Evolutionary conservation across 2,113 vertebrate species (phyloP), one percentile per base, ranked within the genome.

Genomic region (Microcebus lehilahytsara): DNA sequence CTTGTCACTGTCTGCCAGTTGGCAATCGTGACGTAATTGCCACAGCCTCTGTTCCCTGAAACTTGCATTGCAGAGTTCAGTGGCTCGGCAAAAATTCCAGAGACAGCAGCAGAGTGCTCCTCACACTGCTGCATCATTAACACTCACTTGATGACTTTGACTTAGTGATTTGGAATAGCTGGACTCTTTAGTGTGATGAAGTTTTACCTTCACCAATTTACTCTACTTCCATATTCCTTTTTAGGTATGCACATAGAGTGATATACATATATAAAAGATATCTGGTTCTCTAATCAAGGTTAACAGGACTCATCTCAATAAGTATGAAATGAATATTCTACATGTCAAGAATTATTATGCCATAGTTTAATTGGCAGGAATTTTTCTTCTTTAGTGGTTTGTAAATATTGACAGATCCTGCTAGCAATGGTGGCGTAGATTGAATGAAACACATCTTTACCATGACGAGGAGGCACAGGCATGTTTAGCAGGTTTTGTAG

Each of bases 341-440:
- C 72, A 25, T 58, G 14, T 40, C 25, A 71, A 69, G 80, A 75
- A 80, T 75, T 40, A 34, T 5, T 56, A 69, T 40, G 69, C 51
- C 49, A 60, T 10, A 27, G 32, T 69, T 71, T 75, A 75, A 46
- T 6, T 79, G 93, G 10, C 25, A 42, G 34, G 72, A 40, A 27
- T 79, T 95, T 79, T 95, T 91, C 51, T 89, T 84, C 78, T 85
- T 62, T 71, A n/a, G 40, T 22, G 7, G 34, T 69, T 40, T 79
- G 11, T 51, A 85, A 77, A 69, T 60, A 91, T 40, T 32, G 12
- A 72, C 40, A 62, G 58, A 13, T 77, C 71, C 46, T 85, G 37
- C 8, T n/a, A 37, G 19, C 1, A 14, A 14, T 34, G 9, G 3
- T 69, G 62, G n/a, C 40, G 71, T 79, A 71, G 32, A 69, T 0